Percentiles rank a stretch among this genome's conserved stretches.
Evolutionary conservation across 2,113 vertebrate species (phyloP).

Genomic region (Rhodinocichla rosea): DNA sequence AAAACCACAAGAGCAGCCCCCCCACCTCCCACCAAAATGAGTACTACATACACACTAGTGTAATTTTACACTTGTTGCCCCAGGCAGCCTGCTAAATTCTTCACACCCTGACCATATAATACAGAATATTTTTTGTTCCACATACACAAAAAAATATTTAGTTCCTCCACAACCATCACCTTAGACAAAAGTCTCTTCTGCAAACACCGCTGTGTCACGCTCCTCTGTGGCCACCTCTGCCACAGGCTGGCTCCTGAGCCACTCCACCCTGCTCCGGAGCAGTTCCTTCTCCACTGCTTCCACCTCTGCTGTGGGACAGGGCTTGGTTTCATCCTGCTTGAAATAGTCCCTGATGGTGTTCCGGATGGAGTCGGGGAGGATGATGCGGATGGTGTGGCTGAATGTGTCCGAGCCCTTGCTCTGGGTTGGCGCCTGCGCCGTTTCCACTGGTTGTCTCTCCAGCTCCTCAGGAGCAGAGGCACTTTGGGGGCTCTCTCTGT

Average conservation of each 20-base stretch:
- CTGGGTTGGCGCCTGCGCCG: background rate
- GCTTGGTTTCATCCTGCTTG: conserved; percentile 6
- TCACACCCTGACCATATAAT: conserved; percentile 8
- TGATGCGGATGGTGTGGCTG: conserved; percentile 72
- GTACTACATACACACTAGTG: background rate
- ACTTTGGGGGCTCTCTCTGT: background rate
- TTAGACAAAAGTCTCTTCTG: conserved; percentile 70
- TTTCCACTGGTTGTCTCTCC: background rate
- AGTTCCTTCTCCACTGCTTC: conserved; percentile 56
- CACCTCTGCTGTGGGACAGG: background rate
- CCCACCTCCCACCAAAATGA: background rate
- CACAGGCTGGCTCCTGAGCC: conserved; percentile 9
- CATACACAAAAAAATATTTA: background rate
- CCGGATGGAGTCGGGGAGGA: conserved; percentile 67
- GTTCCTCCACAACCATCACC: background rate
- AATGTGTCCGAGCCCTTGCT: background rate
- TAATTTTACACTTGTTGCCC: background rate
- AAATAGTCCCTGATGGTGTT: conserved; percentile 74
- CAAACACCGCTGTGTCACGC: background rate
- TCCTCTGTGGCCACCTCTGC: background rate
- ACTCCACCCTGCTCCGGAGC: conserved; percentile 46
- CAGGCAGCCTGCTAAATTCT: background rate
- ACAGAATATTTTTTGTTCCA: conserved; percentile 6
- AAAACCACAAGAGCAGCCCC: background rate
- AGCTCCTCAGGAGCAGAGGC: background rate